Percentiles rank a stretch among this genome's conserved stretches.
These are phyloP conservation scores for Acanthis flammea DNA, from an alignment of 2,797 vertebrate genomes.

Conservation along the genomic window DNA sequence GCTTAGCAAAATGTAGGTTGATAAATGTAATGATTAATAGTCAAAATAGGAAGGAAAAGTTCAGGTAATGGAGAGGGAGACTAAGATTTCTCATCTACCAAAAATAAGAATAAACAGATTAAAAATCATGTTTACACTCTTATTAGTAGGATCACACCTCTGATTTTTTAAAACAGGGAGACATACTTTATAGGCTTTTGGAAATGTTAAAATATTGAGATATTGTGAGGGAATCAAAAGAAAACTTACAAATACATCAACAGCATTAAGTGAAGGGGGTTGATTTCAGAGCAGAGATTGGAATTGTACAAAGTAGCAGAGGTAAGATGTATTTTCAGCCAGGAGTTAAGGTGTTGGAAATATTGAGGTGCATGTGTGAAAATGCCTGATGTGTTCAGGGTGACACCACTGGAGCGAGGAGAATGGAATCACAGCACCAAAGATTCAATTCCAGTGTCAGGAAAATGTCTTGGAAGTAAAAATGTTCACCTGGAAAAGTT, in stretches of 20 bases:
- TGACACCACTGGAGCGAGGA: fast-evolving
- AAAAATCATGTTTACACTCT: neutral
- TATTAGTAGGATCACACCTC: neutral
- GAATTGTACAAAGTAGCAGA: neutral
- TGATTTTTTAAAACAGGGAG: neutral
- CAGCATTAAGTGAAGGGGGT: neutral
- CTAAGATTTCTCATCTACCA: neutral
- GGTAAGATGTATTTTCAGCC: neutral
- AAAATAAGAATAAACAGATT: neutral
- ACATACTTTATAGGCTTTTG: neutral
- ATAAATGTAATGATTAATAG: neutral
- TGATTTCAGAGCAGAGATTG: neutral
- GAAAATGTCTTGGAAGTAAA: neutral
- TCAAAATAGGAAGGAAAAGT: neutral
- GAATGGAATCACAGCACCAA: neutral
- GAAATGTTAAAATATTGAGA: neutral
- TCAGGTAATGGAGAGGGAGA: neutral
- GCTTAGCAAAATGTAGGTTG: neutral
- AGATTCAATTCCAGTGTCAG: neutral
- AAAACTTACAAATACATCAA: neutral
- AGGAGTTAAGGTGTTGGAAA: neutral
- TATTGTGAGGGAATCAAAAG: neutral
- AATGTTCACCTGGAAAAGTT: neutral
- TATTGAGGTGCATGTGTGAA: neutral
- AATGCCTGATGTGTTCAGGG: neutral